These are phyloP conservation scores for Drosophila truncata DNA, from an alignment of 1,140 invertebrate species.

Conservation along the genomic window DNA sequence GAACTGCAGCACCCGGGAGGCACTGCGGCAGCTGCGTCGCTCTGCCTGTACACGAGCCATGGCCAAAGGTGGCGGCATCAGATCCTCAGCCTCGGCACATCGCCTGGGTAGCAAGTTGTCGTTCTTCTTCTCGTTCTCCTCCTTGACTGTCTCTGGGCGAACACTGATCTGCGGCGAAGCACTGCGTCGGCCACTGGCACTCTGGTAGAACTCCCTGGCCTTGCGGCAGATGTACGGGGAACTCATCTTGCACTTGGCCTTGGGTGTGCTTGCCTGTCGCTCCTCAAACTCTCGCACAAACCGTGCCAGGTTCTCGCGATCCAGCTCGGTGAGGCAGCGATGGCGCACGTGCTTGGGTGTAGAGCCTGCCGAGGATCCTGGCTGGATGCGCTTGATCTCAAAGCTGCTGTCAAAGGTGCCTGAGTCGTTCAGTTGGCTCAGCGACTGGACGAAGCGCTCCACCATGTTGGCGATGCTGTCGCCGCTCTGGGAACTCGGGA, in stretches of 20 bases:
- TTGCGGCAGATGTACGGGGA: constrained; percentile 71
- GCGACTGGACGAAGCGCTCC: constrained; percentile 75
- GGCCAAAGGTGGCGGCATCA: constrained; percentile 69
- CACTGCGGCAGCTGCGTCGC: constrained; percentile 74
- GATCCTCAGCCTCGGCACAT: constrained; percentile 67
- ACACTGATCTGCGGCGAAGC: constrained; percentile 64
- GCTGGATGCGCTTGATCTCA: constrained; percentile 75
- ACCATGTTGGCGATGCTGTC: constrained; percentile 69
- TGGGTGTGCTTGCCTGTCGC: constrained; percentile 58
- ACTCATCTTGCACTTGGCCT: constrained; percentile 57
- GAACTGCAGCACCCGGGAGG: constrained; percentile 76
- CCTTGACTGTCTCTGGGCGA: constrained; percentile 17
- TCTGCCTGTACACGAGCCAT: constrained; percentile 70
- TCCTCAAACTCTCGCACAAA: constrained; percentile 79
- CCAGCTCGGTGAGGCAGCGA: constrained; percentile 76
- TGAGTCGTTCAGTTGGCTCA: constrained; percentile 79
- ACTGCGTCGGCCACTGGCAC: constrained; percentile 72
- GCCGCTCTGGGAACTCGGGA: constrained; percentile 12
- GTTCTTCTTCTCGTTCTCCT: constrained; percentile 16
- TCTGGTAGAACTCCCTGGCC: constrained; percentile 70
- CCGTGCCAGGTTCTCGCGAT: constrained; percentile 69
- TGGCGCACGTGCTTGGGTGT: constrained; percentile 40
- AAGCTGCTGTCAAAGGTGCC: constrained; percentile 82
- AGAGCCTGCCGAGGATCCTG: constrained; percentile 25
- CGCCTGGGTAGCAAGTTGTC: constrained; percentile 23